A percentile compares a stretch with the other conserved stretches of the same genome.
Conservation (phyloP, 2,797 vertebrate genomes). For the Ibycter americanus region DNA sequence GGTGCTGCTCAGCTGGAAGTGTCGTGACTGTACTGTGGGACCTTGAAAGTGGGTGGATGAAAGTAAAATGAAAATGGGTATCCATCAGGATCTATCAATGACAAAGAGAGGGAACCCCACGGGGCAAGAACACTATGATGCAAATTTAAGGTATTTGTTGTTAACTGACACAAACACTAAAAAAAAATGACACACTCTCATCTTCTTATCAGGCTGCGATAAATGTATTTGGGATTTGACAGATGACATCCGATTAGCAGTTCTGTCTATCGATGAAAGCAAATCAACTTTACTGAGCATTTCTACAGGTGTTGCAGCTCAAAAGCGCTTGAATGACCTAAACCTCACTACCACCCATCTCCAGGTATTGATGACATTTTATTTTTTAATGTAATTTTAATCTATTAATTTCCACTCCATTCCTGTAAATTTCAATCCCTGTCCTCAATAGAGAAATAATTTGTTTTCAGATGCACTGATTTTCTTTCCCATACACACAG, state of each 20-base stretch:
- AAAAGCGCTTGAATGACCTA: conserved; percentile 87
- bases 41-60: background rate
- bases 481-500: conserved; percentile 56
- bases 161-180: background rate
- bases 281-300: conserved; percentile 87
- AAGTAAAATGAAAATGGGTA: background rate
- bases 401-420: background rate
- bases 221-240: conserved; percentile 95
- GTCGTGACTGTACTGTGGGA: background rate
- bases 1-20: conserved; percentile 3
- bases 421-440: background rate
- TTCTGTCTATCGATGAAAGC: conserved; percentile 86
- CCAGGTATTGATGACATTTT: conserved; percentile 67
- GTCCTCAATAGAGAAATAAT: background rate
- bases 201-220: conserved; percentile 85
- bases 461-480: background rate
- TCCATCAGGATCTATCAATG: background rate
- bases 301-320: conserved; percentile 90
- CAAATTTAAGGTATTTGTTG: background rate
- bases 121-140: background rate
- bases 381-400: background rate
- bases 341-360: conserved; percentile 86
- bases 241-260: conserved; percentile 85
- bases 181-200: background rate
- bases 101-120: background rate